Percentiles rank a stretch among this genome's conserved stretches.
Evolutionary conservation across 2,797 vertebrate species (phyloP).

Genomic region (Siniperca undulata): DNA sequence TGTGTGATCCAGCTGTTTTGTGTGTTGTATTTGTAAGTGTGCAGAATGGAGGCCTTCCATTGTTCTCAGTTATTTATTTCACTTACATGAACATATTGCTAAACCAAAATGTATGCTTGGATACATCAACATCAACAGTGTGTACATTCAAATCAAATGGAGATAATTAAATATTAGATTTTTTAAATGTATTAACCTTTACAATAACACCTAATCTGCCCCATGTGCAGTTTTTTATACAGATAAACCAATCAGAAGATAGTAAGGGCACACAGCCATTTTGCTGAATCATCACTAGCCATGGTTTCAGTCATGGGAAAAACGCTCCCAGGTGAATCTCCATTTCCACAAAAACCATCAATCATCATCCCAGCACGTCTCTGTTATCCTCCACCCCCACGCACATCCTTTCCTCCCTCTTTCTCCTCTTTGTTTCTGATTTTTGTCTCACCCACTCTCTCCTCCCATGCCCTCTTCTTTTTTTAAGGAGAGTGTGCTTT

Average conservation of each 20-base stretch:
- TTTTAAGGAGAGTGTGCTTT: conserved; percentile 48
- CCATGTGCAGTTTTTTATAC: not conserved
- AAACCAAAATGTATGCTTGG: not conserved
- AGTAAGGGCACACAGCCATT: not conserved
- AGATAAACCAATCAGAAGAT: conserved; percentile 1
- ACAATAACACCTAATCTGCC: not conserved
- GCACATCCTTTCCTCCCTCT: conserved; percentile 61
- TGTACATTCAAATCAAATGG: not conserved
- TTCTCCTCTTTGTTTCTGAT: conserved; percentile 49
- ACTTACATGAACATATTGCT: not conserved
- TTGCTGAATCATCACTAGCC: conserved; percentile 39
- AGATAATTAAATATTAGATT: not conserved
- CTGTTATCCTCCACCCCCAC: conserved; percentile 55
- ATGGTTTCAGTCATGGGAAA: conserved; percentile 22
- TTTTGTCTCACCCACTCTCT: conserved; percentile 52
- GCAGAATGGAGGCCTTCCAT: not conserved
- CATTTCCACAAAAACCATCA: conserved; percentile 45
- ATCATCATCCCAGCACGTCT: conserved; percentile 36
- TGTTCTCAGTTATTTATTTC: not conserved
- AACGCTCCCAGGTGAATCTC: conserved; percentile 43
- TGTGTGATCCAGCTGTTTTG: not conserved
- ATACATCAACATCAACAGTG: not conserved
- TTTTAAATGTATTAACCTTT: not conserved
- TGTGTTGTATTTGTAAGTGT: not conserved
- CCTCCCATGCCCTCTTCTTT: conserved; percentile 44